phyloP scores from a whole-genome alignment of 2,113 vertebrate species.

The Neomonachus schauinslandi region DNA sequence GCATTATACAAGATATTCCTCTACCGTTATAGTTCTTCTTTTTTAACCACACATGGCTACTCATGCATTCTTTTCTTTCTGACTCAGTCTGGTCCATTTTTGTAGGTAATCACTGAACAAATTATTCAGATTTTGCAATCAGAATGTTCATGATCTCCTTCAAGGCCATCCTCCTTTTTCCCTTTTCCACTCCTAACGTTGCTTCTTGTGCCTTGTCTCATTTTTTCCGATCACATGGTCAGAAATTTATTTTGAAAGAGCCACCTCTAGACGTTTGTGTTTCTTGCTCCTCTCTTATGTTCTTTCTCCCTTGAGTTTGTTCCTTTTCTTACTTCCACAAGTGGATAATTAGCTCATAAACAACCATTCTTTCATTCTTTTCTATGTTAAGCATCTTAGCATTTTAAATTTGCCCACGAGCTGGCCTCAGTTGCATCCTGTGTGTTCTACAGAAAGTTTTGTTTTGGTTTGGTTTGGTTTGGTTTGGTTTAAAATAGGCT shows the following conservation, averaged over 20 bases:
- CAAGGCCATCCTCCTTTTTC: too few species aligned
- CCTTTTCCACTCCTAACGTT: too few species aligned
- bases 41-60: neutral
- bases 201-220: too few species aligned
- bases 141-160: too few species aligned
- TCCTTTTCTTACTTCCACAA: neutral
- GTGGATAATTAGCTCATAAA: neutral
- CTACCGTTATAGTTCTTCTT: neutral
- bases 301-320: neutral
- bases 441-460: neutral
- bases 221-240: too few species aligned
- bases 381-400: neutral
- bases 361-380: neutral
- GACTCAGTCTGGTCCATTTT: neutral
- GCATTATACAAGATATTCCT: neutral
- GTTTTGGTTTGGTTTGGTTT: too few species aligned
- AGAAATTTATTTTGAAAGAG: neutral
- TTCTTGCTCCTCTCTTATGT: neutral
- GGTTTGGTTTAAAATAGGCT: too few species aligned
- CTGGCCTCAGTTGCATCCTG: neutral
- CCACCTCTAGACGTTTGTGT: neutral
- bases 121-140: too few species aligned
- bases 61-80: neutral
- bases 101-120: neutral
- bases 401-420: neutral